phyloP scores from a whole-genome alignment of 2,888 invertebrate species.

The Teinopalpus imperialis region DNA sequence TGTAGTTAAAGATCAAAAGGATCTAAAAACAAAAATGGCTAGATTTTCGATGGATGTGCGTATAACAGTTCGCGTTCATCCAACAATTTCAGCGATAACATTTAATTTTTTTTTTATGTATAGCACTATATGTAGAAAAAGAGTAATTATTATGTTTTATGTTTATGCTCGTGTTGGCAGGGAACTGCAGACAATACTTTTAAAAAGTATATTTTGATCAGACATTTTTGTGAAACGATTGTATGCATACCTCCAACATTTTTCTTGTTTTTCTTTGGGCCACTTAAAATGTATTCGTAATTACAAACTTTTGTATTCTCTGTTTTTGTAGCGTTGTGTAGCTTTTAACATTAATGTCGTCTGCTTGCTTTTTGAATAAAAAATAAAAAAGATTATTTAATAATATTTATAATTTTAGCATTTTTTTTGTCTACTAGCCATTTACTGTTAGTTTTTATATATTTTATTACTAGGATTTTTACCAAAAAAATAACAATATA shows the following conservation, averaged over 20 bases:
- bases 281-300: constrained; percentile 17
- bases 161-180: constrained; percentile 15
- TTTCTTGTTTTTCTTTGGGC: constrained; percentile 13
- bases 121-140: constrained; percentile 12
- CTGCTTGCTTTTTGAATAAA: neutral
- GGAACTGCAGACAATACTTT: constrained; percentile 24
- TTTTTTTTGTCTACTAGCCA: too few species aligned
- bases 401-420: too few species aligned
- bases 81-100: constrained; percentile 7
- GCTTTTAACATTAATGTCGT: neutral
- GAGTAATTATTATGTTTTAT: constrained; percentile 20
- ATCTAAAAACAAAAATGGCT: neutral
- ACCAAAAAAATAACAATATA: too few species aligned
- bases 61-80: constrained; percentile 4
- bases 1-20: too few species aligned
- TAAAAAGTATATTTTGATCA: constrained; percentile 24
- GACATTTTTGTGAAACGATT: constrained; percentile 19
- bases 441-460: too few species aligned
- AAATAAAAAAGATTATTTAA: too few species aligned
- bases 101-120: constrained; percentile 18
- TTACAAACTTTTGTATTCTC: constrained; percentile 19
- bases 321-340: neutral
- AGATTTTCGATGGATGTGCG: neutral
- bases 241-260: constrained; percentile 14
- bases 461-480: too few species aligned